Conservation (phyloP, 2,113 vertebrate genomes). For the Aix galericulata region DNA sequence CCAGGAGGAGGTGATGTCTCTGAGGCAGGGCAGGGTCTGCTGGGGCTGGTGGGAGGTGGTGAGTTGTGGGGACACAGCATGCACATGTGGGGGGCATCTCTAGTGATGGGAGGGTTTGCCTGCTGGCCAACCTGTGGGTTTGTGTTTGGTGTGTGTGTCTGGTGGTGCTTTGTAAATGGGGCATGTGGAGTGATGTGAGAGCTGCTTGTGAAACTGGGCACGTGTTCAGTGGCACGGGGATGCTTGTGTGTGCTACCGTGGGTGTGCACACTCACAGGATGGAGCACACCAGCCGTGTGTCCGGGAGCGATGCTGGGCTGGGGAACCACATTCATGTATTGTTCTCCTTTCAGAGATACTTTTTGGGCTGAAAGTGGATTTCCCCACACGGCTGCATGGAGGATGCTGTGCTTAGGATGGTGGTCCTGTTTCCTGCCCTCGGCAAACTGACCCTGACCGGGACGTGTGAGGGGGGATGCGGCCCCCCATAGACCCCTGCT, state of each 20-base stretch:
- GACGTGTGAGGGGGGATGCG: background rate
- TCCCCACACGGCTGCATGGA: background rate
- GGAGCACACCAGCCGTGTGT: rapidly evolving
- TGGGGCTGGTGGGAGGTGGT: background rate
- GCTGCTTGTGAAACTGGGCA: background rate
- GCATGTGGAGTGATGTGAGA: background rate
- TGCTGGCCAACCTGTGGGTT: background rate
- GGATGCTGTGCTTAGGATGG: background rate
- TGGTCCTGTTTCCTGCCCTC: background rate
- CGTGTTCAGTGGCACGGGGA: rapidly evolving
- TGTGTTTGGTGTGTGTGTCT: slow-evolving; percentile 23
- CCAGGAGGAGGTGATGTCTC: background rate
- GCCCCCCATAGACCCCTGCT: rapidly evolving
- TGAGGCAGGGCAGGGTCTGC: rapidly evolving
- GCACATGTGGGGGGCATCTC: rapidly evolving
- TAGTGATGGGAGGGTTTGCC: background rate
- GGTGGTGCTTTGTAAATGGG: slow-evolving; percentile 1
- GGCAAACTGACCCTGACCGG: rapidly evolving
- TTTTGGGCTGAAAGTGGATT: background rate
- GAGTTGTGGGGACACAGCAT: rapidly evolving
- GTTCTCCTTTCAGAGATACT: rapidly evolving
- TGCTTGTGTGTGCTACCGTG: rapidly evolving
- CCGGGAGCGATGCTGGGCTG: background rate
- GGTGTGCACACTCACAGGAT: rapidly evolving
- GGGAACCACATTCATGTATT: background rate